A percentile compares a stretch with the other conserved stretches of the same genome.
These are phyloP conservation scores for Nebria brevicollis DNA, from an alignment of 2,888 invertebrate species.

Conservation along the genomic window DNA sequence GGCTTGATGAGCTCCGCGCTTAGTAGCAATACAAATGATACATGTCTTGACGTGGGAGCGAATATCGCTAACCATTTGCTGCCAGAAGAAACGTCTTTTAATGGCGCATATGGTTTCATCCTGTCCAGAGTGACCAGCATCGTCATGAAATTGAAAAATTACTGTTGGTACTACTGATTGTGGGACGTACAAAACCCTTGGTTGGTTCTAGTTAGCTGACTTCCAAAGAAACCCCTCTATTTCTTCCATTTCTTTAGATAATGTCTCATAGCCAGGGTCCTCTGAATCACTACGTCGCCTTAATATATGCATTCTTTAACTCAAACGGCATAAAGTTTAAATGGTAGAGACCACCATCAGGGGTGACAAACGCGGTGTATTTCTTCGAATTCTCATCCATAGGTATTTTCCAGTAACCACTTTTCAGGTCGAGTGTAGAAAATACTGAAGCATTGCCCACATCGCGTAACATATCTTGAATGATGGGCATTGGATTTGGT, in stretches of 20 bases:
- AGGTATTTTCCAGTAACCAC: conserved; percentile 56
- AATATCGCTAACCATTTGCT: no score
- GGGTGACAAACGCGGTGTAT: conserved; percentile 54
- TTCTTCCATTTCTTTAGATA: conserved; percentile 9
- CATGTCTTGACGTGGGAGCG: no score
- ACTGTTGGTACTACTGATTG: no score
- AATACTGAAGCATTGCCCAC: conserved; percentile 53
- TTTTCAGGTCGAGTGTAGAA: conserved; percentile 53
- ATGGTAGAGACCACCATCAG: no score
- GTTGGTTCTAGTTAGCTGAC: not conserved
- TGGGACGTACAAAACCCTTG: no score
- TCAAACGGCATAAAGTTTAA: no score
- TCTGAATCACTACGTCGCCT: no score
- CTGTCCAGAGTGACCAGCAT: conserved; percentile 16
- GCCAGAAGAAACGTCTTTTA: no score
- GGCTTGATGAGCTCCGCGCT: not conserved
- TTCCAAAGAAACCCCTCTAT: not conserved
- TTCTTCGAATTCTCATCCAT: conserved; percentile 49
- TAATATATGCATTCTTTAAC: no score
- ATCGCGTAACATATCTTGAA: conserved; percentile 51
- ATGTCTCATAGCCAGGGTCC: no score
- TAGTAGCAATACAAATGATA: no score
- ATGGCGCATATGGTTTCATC: not conserved
- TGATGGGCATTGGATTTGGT: conserved; percentile 50
- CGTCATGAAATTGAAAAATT: conserved; percentile 2